Evolutionary conservation across 2,797 vertebrate genomes (phyloP), one percentile per base, ranked within the genome.

Genomic region (Ciconia nigra): DNA sequence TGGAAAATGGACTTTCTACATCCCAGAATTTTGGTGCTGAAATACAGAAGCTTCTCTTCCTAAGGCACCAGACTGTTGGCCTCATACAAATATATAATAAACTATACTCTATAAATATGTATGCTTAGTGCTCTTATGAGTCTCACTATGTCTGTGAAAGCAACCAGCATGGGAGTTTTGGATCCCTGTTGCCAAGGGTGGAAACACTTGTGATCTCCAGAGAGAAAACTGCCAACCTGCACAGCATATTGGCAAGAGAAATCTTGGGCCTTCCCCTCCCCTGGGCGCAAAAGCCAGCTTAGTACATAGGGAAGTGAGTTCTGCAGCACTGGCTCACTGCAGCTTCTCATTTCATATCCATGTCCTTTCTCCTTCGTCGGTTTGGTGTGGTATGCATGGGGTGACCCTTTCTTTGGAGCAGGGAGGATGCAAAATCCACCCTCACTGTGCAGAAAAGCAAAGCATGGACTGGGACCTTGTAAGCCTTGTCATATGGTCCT

Each of bases 401-500:
- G 15, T 62, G 19, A 61, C 9, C 18, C n/a, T 25, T 52, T 61
- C 54, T 37, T 28, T 41, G 28, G 49, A 65, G 31, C 44, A 41
- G 9, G 5, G 25, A 66, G 29, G 24, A 39, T 44, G 18, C 6
- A 62, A 89, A 91, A 87, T 25, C 29, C 77, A 83, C 8, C 14
- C 51, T 39, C 29, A 15, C 7, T 13, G 10, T 5, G 17, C 59
- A 87, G 59, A 77, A 89, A 70, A 33, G 16, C 10, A 77, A 79
- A 70, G 12, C 11, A 22, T 4, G 18, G 57, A 42, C 21, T 13
- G 3, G 6, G 7, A 71, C 19, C 44, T 47, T 0, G 0, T 21
- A 51, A 39, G 19, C 26, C 10, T 61, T 13, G 3, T 55, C 42
- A 15, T n/a, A 2, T 1, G 3, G 18, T 26, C 39, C 13, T 61